Evolutionary conservation across 2,888 invertebrate species (phyloP).

Genomic region (Oxytorus armatus): DNA sequence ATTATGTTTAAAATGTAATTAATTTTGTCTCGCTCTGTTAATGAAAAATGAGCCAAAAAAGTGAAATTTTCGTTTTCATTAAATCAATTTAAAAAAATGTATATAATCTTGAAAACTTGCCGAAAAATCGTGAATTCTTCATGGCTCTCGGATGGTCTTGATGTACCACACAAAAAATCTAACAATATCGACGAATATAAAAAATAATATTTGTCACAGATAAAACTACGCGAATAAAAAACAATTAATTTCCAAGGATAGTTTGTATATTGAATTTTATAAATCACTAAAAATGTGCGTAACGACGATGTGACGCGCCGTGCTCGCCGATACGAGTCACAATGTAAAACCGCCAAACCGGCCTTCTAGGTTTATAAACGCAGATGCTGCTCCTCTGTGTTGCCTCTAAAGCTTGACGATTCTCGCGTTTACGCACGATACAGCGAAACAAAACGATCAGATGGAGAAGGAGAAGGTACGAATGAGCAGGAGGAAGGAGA

Average conservation of each 20-base stretch:
- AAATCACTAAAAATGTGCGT: neutral
- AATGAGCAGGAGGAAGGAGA: slow-evolving; percentile 2
- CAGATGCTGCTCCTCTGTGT: neutral
- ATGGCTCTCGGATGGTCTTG: slow-evolving; percentile 17
- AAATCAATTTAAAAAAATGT: neutral
- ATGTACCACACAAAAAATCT: neutral
- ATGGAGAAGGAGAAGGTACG: slow-evolving; percentile 45
- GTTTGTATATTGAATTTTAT: neutral
- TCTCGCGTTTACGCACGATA: slow-evolving; percentile 5
- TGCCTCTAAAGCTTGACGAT: neutral
- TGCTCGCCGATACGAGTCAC: slow-evolving; percentile 34
- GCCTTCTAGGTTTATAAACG: slow-evolving; percentile 35
- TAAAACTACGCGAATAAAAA: no score
- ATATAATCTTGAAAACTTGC: slow-evolving; percentile 40
- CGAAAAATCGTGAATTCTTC: slow-evolving; percentile 47
- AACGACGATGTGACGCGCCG: slow-evolving; percentile 10
- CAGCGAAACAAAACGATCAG: slow-evolving; percentile 3
- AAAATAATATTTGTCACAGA: neutral
- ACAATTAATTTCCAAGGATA: no score
- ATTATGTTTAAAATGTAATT: no score
- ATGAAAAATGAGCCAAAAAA: no score
- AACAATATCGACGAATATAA: neutral
- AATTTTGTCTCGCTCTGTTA: no score
- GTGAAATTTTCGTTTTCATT: no score
- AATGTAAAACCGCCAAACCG: slow-evolving; percentile 43